phyloP scores from a whole-genome alignment of 2,888 invertebrate genomes.

The Charanyca ferruginea region DNA sequence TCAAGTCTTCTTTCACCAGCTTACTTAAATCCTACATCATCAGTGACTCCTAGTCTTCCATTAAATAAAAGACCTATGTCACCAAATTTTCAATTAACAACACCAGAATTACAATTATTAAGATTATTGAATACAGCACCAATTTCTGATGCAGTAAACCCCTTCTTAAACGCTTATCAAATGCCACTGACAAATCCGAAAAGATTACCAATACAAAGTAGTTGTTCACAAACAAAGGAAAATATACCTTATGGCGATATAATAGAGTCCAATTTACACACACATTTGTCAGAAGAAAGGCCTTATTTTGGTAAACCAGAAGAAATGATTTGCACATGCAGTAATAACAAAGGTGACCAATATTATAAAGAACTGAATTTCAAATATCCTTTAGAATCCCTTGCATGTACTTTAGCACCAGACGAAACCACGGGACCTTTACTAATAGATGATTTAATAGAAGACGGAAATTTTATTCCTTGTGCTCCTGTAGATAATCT shows the following conservation, averaged over 20 bases:
- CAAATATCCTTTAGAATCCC: conserved; percentile 7
- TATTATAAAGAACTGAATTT: background rate
- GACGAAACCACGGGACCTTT: background rate
- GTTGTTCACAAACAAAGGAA: background rate
- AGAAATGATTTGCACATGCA: background rate
- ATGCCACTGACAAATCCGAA: background rate
- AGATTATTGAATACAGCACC: background rate
- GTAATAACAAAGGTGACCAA: background rate
- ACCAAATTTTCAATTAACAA: background rate
- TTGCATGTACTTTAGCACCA: conserved; percentile 2
- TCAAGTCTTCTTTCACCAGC: background rate
- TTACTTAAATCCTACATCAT: background rate
- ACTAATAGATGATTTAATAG: background rate
- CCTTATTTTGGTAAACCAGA: background rate
- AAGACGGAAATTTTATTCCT: background rate
- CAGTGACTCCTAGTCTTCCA: background rate
- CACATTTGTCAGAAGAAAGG: background rate
- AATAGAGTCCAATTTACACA: background rate
- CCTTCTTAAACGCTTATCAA: background rate
- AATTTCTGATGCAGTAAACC: background rate
- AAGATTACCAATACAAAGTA: background rate
- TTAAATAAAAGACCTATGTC: background rate
- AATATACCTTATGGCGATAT: background rate
- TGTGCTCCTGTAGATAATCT: background rate
- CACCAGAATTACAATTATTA: background rate